Conservation (phyloP, 2,888 invertebrate genomes). For the Caenorhabditis sp. region DNA sequence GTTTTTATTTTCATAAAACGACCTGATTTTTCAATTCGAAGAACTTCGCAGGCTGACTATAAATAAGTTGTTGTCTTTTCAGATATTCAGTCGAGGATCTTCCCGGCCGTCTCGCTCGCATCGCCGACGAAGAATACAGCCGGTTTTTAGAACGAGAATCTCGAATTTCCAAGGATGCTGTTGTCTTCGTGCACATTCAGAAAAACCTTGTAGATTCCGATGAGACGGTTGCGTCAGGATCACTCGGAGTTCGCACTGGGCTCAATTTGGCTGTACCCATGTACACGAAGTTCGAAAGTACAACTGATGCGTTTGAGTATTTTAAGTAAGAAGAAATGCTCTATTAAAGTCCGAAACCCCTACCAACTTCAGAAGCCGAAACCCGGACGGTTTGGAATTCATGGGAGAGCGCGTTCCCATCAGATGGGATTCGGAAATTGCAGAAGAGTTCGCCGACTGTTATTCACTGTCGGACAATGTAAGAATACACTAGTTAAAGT, state of each 20-base stretch:
- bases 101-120: constrained; percentile 22
- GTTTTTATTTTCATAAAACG: too few species aligned
- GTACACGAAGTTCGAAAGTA: constrained; percentile 71
- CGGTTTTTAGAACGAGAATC: constrained; percentile 73
- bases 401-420: constrained; percentile 74
- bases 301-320: constrained; percentile 75
- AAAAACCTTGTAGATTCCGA: constrained; percentile 52
- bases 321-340: constrained; percentile 65
- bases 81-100: constrained; percentile 49
- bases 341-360: too few species aligned
- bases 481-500: background rate
- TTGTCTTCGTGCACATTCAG: constrained; percentile 68
- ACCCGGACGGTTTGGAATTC: constrained; percentile 66
- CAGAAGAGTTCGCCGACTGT: constrained; percentile 76
- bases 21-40: too few species aligned
- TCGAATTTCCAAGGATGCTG: constrained; percentile 75
- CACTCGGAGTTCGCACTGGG: constrained; percentile 77
- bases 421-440: constrained; percentile 75
- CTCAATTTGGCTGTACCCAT: constrained; percentile 78
- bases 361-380: constrained; percentile 58
- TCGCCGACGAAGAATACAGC: constrained; percentile 72
- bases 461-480: constrained; percentile 78
- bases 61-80: background rate
- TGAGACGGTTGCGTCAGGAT: constrained; percentile 77
- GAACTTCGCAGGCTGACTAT: background rate